These are phyloP conservation scores for Campopleginae sp. DNA, from an alignment of 2,888 invertebrate genomes.

Conservation along the genomic window DNA sequence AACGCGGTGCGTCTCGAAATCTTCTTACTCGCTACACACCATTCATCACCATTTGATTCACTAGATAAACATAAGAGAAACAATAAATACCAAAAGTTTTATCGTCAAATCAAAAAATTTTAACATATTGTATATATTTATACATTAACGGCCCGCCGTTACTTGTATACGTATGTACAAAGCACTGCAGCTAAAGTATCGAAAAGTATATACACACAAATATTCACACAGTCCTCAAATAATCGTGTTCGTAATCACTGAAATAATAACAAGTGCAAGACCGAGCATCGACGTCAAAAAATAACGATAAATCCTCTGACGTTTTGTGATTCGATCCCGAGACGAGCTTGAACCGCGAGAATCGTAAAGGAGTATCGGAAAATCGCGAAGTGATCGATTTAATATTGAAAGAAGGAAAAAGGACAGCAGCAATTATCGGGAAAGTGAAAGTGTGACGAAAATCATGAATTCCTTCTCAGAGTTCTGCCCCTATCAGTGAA, in stretches of 20 bases:
- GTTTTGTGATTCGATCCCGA: slow-evolving; percentile 44
- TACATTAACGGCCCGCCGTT: slow-evolving; percentile 3
- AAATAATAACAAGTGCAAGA: slow-evolving; percentile 53
- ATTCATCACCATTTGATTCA: slow-evolving; percentile 59
- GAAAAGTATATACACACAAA: not conserved
- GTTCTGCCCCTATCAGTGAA: slow-evolving; percentile 54
- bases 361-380: slow-evolving; percentile 13
- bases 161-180: slow-evolving; percentile 2
- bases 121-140: not conserved
- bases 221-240: slow-evolving; percentile 40
- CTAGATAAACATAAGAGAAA: slow-evolving; percentile 33
- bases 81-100: slow-evolving; percentile 40
- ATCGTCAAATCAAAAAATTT: slow-evolving; percentile 10
- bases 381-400: slow-evolving; percentile 42
- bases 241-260: slow-evolving; percentile 52
- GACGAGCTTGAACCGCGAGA: slow-evolving; percentile 17
- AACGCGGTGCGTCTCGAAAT: slow-evolving; percentile 82
- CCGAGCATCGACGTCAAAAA: slow-evolving; percentile 34
- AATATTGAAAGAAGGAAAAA: slow-evolving; percentile 26
- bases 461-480: slow-evolving; percentile 3
- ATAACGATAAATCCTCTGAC: slow-evolving; percentile 46
- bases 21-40: slow-evolving; percentile 62
- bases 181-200: slow-evolving; percentile 7
- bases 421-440: slow-evolving; percentile 36
- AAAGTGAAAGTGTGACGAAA: slow-evolving; percentile 65